phyloP scores from a whole-genome alignment of 1,140 invertebrate species.

The Drosophila persimilis region DNA sequence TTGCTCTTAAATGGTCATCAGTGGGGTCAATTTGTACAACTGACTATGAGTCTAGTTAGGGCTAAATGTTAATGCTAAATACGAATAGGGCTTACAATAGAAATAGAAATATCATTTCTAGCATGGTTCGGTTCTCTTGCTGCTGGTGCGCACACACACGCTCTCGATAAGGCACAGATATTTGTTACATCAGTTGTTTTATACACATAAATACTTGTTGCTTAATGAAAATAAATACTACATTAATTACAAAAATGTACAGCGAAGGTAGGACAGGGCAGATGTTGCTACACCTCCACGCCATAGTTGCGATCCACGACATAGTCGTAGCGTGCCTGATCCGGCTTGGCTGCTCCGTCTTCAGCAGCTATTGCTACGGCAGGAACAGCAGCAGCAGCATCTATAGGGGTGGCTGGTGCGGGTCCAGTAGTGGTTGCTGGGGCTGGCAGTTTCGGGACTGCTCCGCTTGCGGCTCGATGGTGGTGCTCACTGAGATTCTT shows the following conservation, averaged over 20 bases:
- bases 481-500: conserved; percentile 82
- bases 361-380: conserved; percentile 2
- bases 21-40: conserved; percentile 72
- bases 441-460: conserved; percentile 47
- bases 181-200: conserved; percentile 80
- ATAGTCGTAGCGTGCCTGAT: conserved; percentile 87
- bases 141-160: conserved; percentile 36
- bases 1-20: conserved; percentile 51
- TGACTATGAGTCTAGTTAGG: conserved; percentile 58
- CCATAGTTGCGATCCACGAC: conserved; percentile 88
- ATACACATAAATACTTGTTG: conserved; percentile 79
- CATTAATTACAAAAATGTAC: conserved; percentile 79
- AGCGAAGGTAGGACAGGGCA: conserved; percentile 50
- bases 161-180: conserved; percentile 78
- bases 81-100: conserved; percentile 36
- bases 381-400: conserved; percentile 28
- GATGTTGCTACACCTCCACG: conserved; percentile 85
- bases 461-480: conserved; percentile 46
- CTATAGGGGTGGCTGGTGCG: conserved; percentile 4
- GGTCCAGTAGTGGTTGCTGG: conserved; percentile 1
- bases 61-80: conserved; percentile 28
- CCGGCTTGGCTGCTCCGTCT: conserved; percentile 67
- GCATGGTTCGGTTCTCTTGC: conserved; percentile 53
- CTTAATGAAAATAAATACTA: conserved; percentile 77
- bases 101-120: conserved; percentile 64